Conservation (phyloP, 2,888 invertebrate species). For the Drosophila anomelani region DNA sequence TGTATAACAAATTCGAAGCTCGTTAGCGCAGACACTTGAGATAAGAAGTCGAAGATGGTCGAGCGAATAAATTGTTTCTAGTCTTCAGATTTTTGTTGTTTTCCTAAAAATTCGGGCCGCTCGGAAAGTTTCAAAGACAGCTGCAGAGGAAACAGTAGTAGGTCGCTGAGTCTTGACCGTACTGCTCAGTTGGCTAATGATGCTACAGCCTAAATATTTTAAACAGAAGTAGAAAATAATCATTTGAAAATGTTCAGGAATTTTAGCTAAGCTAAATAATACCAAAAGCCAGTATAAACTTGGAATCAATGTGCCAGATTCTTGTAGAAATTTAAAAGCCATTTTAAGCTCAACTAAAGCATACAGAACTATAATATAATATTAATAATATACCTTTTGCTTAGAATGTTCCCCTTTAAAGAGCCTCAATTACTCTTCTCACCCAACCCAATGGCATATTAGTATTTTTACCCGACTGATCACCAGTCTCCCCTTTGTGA, state of each 20-base stretch:
- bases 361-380: neutral
- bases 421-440: conserved; percentile 1
- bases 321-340: too few species aligned
- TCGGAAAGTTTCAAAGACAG: conserved; percentile 16
- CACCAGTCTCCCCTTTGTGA: conserved; percentile 16
- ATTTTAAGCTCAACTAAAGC: too few species aligned
- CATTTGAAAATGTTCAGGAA: neutral
- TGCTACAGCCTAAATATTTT: too few species aligned
- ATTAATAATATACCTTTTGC: neutral
- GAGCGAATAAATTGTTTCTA: conserved; percentile 65
- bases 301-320: too few species aligned
- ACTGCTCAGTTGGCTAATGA: neutral
- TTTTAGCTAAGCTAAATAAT: neutral
- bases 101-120: conserved; percentile 39
- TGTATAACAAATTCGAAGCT: conserved; percentile 69
- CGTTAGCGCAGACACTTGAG: conserved; percentile 74
- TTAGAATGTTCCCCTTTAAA: neutral
- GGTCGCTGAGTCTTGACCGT: neutral
- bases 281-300: neutral
- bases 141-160: conserved; percentile 13
- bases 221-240: neutral
- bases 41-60: conserved; percentile 60
- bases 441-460: neutral
- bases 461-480: conserved; percentile 10
- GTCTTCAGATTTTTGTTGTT: conserved; percentile 32